phyloP scores from a whole-genome alignment of 2,113 vertebrate genomes.

The Urocitellus parryii region DNA sequence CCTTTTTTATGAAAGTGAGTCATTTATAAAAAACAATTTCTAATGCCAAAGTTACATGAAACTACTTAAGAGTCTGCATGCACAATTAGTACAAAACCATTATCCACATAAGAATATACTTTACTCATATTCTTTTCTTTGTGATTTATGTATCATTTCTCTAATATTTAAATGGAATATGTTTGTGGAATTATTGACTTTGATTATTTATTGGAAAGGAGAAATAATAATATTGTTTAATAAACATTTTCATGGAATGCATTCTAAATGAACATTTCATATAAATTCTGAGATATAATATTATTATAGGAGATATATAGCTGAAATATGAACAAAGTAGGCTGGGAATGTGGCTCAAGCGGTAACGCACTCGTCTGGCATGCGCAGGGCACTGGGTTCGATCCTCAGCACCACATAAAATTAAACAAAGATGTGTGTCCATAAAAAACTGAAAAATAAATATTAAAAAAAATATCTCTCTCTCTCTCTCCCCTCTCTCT shows the following conservation, averaged over 20 bases:
- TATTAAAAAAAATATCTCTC: too few relatives aligned
- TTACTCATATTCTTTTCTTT: background rate
- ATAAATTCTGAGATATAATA: background rate
- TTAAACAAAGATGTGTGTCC: too few relatives aligned
- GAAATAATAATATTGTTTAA: background rate
- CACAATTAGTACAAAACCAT: background rate
- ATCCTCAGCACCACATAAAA: too few relatives aligned
- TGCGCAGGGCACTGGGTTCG: too few relatives aligned
- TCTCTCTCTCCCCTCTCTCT: too few relatives aligned
- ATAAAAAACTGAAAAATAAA: too few relatives aligned
- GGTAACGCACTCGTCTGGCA: too few relatives aligned
- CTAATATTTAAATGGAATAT: background rate
- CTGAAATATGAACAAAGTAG: constrained; percentile 3
- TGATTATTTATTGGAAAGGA: background rate
- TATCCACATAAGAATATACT: background rate
- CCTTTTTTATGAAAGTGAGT: background rate
- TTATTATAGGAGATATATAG: constrained; percentile 17
- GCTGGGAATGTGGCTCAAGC: too few relatives aligned
- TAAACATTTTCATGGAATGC: background rate
- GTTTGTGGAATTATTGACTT: background rate
- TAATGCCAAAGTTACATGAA: background rate
- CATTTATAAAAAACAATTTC: background rate
- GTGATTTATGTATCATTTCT: background rate
- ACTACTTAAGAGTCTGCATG: background rate
- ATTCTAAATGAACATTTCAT: constrained; percentile 26